phyloP scores from a whole-genome alignment of 2,797 vertebrate genomes.

The Sandelia bainsii region DNA sequence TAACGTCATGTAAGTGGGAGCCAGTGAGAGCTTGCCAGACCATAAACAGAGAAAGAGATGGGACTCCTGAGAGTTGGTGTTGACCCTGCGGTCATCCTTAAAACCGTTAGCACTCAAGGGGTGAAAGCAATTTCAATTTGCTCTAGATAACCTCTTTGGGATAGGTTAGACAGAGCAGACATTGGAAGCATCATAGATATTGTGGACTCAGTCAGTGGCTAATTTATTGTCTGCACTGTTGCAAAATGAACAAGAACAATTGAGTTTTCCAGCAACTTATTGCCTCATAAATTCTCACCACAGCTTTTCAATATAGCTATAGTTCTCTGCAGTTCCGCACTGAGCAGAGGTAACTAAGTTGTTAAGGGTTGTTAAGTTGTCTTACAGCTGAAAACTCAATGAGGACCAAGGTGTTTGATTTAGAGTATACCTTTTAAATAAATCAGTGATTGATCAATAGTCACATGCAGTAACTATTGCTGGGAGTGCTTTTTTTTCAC shows the following conservation, averaged over 20 bases:
- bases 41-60: constrained; percentile 52
- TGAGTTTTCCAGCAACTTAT: constrained; percentile 17
- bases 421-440: not conserved
- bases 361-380: not conserved
- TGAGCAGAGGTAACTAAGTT: not conserved
- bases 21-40: constrained; percentile 13
- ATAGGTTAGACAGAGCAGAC: constrained; percentile 35
- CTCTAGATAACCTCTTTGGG: constrained; percentile 48
- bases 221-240: constrained; percentile 17
- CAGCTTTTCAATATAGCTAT: not conserved
- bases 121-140: constrained; percentile 58
- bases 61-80: constrained; percentile 41
- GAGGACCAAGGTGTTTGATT: not conserved
- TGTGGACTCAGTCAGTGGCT: not conserved
- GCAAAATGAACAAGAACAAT: constrained; percentile 1
- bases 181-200: constrained; percentile 19
- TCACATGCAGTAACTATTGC: not conserved
- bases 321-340: not conserved
- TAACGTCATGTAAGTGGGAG: constrained; percentile 32
- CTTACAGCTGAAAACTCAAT: not conserved
- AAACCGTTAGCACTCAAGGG: constrained; percentile 49
- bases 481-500: not conserved
- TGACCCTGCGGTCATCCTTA: constrained; percentile 49
- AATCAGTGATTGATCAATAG: not conserved
- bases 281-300: constrained; percentile 14